A percentile compares a stretch with the other conserved stretches of the same genome.
These are phyloP conservation scores for Ornithoptera priamus DNA, from an alignment of 2,888 invertebrate genomes.

Conservation along the genomic window DNA sequence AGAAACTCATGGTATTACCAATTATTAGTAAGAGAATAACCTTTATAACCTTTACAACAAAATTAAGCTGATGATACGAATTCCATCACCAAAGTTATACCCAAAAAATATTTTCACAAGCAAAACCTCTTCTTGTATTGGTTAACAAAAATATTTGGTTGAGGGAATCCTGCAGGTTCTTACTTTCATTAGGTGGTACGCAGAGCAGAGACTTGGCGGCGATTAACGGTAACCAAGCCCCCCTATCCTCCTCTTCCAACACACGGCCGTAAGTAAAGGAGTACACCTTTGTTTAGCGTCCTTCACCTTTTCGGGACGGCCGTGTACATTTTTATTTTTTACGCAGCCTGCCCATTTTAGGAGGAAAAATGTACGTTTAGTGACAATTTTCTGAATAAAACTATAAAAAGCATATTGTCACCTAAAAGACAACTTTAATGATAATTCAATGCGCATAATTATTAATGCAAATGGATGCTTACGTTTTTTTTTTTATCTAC, in stretches of 20 bases:
- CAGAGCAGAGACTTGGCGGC: too few species aligned
- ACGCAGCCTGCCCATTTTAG: constrained; percentile 40
- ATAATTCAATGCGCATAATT: constrained; percentile 34
- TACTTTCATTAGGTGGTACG: too few species aligned
- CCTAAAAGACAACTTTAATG: constrained; percentile 28
- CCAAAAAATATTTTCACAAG: too few species aligned
- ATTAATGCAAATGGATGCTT: constrained; percentile 26
- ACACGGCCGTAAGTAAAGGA: not conserved
- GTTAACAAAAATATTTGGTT: too few species aligned
- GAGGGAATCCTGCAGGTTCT: too few species aligned
- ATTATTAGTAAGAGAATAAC: too few species aligned
- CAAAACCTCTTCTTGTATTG: too few species aligned
- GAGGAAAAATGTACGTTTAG: constrained; percentile 28
- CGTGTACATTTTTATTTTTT: constrained; percentile 40
- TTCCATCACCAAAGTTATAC: too few species aligned
- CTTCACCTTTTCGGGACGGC: constrained; percentile 55
- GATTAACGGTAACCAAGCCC: not conserved
- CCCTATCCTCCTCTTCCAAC: not conserved
- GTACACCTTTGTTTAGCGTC: constrained; percentile 50
- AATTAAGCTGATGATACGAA: too few species aligned
- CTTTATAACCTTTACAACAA: too few species aligned
- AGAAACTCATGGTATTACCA: too few species aligned
- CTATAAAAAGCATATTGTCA: constrained; percentile 22
- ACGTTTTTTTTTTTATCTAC: constrained; percentile 8
- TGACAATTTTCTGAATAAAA: constrained; percentile 8